Evolutionary conservation across 2,113 vertebrate species (phyloP), one percentile per base, ranked within the genome.

Genomic region (Chaetorhynchus papuensis): DNA sequence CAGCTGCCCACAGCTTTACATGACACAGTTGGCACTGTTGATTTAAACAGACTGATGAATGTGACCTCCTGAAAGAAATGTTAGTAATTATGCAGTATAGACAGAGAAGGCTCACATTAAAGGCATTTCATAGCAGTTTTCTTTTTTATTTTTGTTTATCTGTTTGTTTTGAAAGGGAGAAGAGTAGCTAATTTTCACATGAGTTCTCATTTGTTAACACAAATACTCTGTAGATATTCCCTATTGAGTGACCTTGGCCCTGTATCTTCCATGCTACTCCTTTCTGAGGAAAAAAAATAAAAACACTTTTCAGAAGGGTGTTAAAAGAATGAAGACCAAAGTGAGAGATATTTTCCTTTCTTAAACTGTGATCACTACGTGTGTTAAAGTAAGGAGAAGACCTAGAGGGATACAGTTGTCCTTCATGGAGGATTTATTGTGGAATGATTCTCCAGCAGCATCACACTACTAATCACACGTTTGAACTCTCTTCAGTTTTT

Each of bases 41-140:
- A 77, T 86, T 91, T 89, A 61, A 95, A 96, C 53, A 89, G 53
- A 50, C 37, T 85, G 70, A 89, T 78, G 93, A 96, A 61, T 71
- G 35, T 85, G 88, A 91, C 75, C 74, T 94, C 63, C 92, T 81
- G 54, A 69, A 60, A 53, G 54, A 83, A 77, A 92, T 69, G 61
- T n/a, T 45, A 60, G 37, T 56, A 81, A 96, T 76, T 84, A 94
- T 50, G 56, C 50, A n/a, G 80, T 64, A 84, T 39, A 75, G 54
- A 54, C 17, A 89, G 56, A 71, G 74, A 90, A 92, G 27, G 44
- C 50, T 80, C 18, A 27, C 42, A 44, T 59, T 75, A 91, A 83
- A 88, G 82, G 49, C 26, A 53, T 91, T 95, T 92, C 30, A 70
- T 35, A 52, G 21, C 22, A 78, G 23, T 31, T 60, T 83, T 39